These are phyloP conservation scores for Coreoperca whiteheadi DNA, from an alignment of 2,113 vertebrate genomes.

Conservation along the genomic window DNA sequence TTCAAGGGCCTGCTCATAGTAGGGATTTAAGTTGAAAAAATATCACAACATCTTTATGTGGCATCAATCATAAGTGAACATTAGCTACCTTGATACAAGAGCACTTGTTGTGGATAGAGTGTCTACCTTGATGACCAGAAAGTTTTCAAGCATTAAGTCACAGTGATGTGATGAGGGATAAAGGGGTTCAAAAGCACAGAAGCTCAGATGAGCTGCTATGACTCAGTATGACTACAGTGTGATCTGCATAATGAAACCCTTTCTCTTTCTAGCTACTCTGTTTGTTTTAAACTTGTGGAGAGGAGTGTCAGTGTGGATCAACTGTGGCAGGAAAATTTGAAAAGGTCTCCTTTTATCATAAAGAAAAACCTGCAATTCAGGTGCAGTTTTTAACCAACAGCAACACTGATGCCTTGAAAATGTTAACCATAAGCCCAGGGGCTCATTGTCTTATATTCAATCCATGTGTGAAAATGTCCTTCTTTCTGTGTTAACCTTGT, in stretches of 20 bases:
- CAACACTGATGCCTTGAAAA: not conserved
- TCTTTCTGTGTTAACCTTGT: not conserved
- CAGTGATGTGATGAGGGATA: not conserved
- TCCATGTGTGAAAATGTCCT: not conserved
- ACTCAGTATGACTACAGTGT: conserved; percentile 45
- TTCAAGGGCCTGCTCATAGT: not conserved
- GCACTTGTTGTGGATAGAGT: not conserved
- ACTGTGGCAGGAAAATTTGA: no score
- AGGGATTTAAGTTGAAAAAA: not conserved
- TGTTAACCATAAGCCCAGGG: no score
- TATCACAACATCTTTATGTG: not conserved
- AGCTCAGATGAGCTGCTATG: conserved; percentile 28
- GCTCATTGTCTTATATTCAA: not conserved
- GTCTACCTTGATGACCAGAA: not conserved
- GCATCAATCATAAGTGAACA: not conserved
- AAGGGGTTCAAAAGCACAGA: not conserved
- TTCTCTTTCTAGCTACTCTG: not conserved
- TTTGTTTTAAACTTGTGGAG: no score
- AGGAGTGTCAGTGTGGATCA: no score
- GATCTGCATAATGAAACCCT: conserved; percentile 9
- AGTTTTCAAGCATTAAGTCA: not conserved
- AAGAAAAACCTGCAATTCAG: no score
- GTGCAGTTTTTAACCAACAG: not conserved
- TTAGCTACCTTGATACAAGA: not conserved
- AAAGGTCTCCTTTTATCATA: no score